Conservation (phyloP, 2,888 invertebrate genomes). For the Cotesia congregata region DNA sequence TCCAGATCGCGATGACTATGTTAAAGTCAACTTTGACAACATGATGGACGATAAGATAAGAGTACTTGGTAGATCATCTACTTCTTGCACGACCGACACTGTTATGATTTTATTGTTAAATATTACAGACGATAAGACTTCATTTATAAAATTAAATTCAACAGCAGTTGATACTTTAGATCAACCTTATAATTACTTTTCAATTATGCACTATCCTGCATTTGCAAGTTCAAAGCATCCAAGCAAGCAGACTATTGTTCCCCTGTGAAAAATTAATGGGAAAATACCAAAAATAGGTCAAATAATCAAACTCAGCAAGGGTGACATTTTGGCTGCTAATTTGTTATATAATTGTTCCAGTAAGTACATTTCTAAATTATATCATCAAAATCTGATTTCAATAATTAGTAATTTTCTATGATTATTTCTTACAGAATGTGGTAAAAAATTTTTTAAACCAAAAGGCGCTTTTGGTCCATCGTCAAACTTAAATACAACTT, state of each 20-base stretch:
- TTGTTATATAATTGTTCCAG: not conserved
- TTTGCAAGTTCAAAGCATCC: constrained; percentile 41
- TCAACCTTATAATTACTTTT: constrained; percentile 47
- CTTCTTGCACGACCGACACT: no score
- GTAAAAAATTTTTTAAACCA: not conserved
- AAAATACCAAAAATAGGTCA: not conserved
- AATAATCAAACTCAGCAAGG: not conserved
- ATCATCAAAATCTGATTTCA: no score
- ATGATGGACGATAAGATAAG: constrained; percentile 41
- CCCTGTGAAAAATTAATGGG: not conserved
- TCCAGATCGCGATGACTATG: constrained; percentile 27
- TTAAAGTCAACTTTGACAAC: constrained; percentile 48
- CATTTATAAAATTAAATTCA: no score
- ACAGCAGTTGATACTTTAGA: not conserved
- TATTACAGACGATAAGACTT: no score
- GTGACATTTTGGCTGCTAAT: not conserved
- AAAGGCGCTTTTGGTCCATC: not conserved
- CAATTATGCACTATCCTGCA: constrained; percentile 50
- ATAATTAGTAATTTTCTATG: no score
- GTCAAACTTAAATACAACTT: not conserved
- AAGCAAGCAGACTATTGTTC: not conserved
- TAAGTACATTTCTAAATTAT: not conserved
- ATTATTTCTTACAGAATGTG: no score
- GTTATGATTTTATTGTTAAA: no score
- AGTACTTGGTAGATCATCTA: no score